Percentiles rank a stretch among this genome's conserved stretches.
phyloP scores from a whole-genome alignment of 2,113 vertebrate genomes.

The Clinocottus analis region DNA sequence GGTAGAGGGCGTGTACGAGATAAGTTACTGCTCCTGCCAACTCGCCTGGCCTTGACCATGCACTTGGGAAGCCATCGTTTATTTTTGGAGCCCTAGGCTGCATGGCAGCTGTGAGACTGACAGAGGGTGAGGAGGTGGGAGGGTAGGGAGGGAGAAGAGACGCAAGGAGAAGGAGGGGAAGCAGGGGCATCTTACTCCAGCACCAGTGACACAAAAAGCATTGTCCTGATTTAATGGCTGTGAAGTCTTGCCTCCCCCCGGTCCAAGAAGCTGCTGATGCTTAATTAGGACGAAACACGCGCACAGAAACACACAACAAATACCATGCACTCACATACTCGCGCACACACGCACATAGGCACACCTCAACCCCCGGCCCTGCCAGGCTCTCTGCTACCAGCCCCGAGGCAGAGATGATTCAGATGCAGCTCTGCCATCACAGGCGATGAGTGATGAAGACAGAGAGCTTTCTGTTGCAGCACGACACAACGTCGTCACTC shows the following conservation, averaged over 20 bases:
- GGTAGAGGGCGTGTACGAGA: constrained; percentile 59
- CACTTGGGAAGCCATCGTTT: constrained; percentile 77
- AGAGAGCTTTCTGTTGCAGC: constrained; percentile 45
- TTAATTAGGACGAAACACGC: constrained; percentile 72
- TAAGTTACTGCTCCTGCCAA: constrained; percentile 65
- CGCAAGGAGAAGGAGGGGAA: constrained; percentile 53
- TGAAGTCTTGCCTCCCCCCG: constrained; percentile 71
- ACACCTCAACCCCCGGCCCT: constrained; percentile 40
- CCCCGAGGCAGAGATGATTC: constrained; percentile 62
- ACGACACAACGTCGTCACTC: constrained; percentile 25
- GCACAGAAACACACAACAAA: constrained; percentile 24
- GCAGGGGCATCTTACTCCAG: constrained; percentile 64
- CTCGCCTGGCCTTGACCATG: constrained; percentile 75
- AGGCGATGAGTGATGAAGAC: constrained; percentile 68
- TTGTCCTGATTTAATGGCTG: constrained; percentile 83
- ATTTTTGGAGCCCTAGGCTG: constrained; percentile 80
- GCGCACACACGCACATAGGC: constrained; percentile 9
- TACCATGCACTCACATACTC: constrained; percentile 16
- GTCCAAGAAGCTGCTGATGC: constrained; percentile 71
- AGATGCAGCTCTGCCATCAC: constrained; percentile 56
- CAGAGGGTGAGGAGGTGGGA: constrained; percentile 56
- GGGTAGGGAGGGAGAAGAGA: constrained; percentile 45
- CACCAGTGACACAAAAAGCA: constrained; percentile 82
- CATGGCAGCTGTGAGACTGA: constrained; percentile 73
- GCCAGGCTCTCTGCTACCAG: constrained; percentile 42